Evolutionary conservation across 1,140 invertebrate species (phyloP).

Genomic region (Anoplolepis gracilipes): DNA sequence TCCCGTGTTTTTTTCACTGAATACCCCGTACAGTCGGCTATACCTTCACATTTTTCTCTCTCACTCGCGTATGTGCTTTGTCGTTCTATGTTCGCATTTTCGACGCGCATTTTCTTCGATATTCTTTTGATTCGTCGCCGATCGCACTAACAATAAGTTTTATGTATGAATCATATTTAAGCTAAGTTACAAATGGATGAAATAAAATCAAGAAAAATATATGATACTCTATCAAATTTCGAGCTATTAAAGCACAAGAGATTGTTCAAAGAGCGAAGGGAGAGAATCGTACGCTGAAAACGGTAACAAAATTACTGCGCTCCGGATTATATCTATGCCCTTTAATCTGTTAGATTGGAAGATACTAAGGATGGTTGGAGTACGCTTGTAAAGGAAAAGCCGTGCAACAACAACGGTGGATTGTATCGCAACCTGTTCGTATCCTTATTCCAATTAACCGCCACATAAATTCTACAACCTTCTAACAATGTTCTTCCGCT

Average conservation of each 20-base stretch:
- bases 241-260: background rate
- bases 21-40: slow-evolving; percentile 19
- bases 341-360: slow-evolving; percentile 59
- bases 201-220: slow-evolving; percentile 28
- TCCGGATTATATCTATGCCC: slow-evolving; percentile 42
- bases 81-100: slow-evolving; percentile 41
- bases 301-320: slow-evolving; percentile 41
- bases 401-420: slow-evolving; percentile 17
- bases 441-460: slow-evolving; percentile 61
- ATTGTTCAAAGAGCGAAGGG: background rate
- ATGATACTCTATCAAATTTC: slow-evolving; percentile 4
- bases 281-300: slow-evolving; percentile 24
- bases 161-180: slow-evolving; percentile 28
- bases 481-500: slow-evolving; percentile 36
- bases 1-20: slow-evolving; percentile 46
- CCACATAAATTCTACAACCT: slow-evolving; percentile 53
- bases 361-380: slow-evolving; percentile 41
- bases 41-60: slow-evolving; percentile 44
- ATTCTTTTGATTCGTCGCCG: slow-evolving; percentile 17
- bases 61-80: background rate
- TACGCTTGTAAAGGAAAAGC: slow-evolving; percentile 39
- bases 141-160: slow-evolving; percentile 18
- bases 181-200: background rate
- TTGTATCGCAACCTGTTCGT: slow-evolving; percentile 45
- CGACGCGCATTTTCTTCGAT: slow-evolving; percentile 37